Evolutionary conservation across 1,140 invertebrate genomes (phyloP).

Genomic region (Ridgeia piscesae): DNA sequence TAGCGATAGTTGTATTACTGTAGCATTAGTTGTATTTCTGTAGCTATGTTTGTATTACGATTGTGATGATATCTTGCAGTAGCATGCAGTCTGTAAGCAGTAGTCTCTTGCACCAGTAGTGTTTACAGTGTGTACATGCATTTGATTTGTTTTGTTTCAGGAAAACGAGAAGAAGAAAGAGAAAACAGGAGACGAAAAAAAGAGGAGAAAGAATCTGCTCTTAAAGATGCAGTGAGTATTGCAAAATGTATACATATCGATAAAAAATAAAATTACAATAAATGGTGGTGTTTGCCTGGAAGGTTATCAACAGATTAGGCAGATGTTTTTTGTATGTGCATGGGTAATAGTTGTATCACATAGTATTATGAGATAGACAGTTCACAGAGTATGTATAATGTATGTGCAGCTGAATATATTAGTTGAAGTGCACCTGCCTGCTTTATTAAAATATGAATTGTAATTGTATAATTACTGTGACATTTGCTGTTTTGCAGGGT

Average conservation of each 20-base stretch:
- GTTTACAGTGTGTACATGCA: background rate
- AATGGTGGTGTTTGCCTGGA: no score
- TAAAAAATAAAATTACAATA: no score
- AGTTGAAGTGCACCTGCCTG: background rate
- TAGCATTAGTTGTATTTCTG: no score
- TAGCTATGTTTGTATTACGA: no score
- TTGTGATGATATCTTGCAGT: no score
- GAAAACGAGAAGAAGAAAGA: constrained; percentile 15
- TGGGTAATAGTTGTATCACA: background rate
- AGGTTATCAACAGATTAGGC: background rate
- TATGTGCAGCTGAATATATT: background rate
- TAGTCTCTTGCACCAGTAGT: background rate
- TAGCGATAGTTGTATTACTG: no score
- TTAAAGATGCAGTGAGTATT: constrained; percentile 10
- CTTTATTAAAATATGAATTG: background rate
- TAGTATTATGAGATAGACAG: background rate
- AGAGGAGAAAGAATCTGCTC: constrained; percentile 6
- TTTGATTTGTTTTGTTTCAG: background rate
- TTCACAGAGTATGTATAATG: background rate
- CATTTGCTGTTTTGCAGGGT: constrained; percentile 40
- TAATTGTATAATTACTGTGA: background rate
- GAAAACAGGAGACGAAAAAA: constrained; percentile 11
- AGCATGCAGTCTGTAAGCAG: no score
- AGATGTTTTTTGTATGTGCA: background rate
- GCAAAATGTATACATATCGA: no score